Conservation (phyloP, 2,113 vertebrate genomes). For the Phylloscopus whistleri region DNA sequence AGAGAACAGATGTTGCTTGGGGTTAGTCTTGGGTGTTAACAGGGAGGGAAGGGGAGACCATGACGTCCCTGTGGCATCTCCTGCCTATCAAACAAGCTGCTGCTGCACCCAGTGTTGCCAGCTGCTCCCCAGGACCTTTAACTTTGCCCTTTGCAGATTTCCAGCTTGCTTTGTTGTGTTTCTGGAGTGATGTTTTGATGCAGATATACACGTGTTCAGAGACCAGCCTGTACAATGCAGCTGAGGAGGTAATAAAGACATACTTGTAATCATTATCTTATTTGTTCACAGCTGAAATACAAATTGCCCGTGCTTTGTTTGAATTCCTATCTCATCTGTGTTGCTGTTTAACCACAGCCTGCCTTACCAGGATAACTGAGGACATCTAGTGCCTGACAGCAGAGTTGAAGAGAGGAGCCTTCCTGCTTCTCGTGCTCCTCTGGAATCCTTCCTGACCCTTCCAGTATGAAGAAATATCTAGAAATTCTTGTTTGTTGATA, state of each 20-base stretch:
- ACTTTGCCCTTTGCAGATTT: neutral
- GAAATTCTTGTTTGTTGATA: neutral
- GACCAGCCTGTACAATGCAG: neutral
- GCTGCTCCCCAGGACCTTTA: neutral
- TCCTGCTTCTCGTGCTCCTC: neutral
- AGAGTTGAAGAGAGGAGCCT: neutral
- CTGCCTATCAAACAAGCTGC: neutral
- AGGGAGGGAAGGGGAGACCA: neutral
- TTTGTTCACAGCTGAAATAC: neutral
- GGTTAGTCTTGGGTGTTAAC: neutral
- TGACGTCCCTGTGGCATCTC: fast-evolving
- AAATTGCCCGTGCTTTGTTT: neutral
- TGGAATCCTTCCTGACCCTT: neutral
- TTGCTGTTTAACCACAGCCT: neutral
- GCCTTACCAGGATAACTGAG: neutral
- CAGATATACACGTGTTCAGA: fast-evolving
- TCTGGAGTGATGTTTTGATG: neutral
- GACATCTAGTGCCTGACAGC: slow-evolving; percentile 54
- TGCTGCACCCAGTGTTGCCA: neutral
- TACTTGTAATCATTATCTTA: neutral
- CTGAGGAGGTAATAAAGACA: neutral
- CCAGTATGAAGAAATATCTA: neutral
- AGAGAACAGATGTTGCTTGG: neutral
- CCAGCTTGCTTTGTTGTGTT: fast-evolving
- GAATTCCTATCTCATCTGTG: neutral